phyloP scores from a whole-genome alignment of 2,888 invertebrate genomes.

The Lottia gigantea region DNA sequence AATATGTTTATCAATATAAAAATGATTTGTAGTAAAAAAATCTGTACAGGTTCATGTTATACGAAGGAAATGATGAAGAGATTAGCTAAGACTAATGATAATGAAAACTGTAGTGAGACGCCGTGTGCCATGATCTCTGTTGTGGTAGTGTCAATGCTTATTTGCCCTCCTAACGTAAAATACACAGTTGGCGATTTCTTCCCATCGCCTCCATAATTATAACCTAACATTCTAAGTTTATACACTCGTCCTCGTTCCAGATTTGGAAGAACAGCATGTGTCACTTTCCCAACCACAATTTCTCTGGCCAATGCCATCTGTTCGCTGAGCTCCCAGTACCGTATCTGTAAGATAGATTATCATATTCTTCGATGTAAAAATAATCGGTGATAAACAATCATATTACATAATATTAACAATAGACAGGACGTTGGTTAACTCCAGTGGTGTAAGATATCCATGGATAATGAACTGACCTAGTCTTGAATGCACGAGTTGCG shows the following conservation, averaged over 20 bases:
- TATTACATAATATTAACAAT: too few species aligned
- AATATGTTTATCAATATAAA: not conserved
- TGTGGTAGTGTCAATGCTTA: not conserved
- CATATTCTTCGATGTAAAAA: too few species aligned
- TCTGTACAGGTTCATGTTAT: too few species aligned
- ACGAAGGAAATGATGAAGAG: not conserved
- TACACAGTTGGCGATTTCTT: constrained; percentile 1
- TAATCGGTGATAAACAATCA: too few species aligned
- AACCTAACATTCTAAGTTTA: not conserved
- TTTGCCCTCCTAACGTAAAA: not conserved
- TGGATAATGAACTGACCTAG: too few species aligned
- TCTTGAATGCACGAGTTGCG: too few species aligned
- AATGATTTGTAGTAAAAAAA: too few species aligned
- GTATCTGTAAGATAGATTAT: not conserved
- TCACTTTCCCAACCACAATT: not conserved
- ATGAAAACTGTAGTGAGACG: not conserved
- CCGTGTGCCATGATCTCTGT: not conserved
- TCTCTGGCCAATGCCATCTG: not conserved
- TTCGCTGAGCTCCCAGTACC: not conserved
- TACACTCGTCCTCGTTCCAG: not conserved
- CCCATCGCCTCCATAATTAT: not conserved
- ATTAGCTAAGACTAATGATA: not conserved
- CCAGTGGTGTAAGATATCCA: too few species aligned
- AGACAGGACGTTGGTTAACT: too few species aligned
- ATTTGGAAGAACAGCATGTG: not conserved